Evolutionary conservation across 1,140 invertebrate species (phyloP).

Genomic region (Agrypnia vestita): DNA sequence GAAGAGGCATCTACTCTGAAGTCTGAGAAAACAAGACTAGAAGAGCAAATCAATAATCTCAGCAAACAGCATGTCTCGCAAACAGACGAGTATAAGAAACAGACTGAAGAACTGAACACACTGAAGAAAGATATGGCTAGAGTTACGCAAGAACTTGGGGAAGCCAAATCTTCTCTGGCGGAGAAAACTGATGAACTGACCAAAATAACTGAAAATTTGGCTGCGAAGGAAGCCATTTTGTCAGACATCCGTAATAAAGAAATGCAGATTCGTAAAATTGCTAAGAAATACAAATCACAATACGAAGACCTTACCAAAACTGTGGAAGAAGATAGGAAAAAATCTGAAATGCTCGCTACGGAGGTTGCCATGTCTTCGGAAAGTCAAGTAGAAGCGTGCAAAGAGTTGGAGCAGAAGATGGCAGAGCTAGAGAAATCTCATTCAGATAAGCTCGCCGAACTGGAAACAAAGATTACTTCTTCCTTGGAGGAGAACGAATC

Average conservation of each 20-base stretch:
- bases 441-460: slow-evolving; percentile 75
- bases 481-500: slow-evolving; percentile 78
- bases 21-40: slow-evolving; percentile 81
- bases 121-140: slow-evolving; percentile 70
- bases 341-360: slow-evolving; percentile 67
- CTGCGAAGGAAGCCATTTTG: slow-evolving; percentile 79
- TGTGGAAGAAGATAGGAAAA: slow-evolving; percentile 77
- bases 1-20: slow-evolving; percentile 79
- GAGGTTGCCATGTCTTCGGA: slow-evolving; percentile 70
- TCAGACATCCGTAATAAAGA: slow-evolving; percentile 85
- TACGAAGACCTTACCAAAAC: slow-evolving; percentile 82
- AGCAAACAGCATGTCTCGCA: slow-evolving; percentile 73
- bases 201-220: slow-evolving; percentile 80
- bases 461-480: slow-evolving; percentile 75
- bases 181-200: slow-evolving; percentile 77
- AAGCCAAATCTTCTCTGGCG: slow-evolving; percentile 71
- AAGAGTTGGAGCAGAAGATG: slow-evolving; percentile 66
- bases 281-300: slow-evolving; percentile 92
- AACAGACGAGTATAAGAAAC: slow-evolving; percentile 73
- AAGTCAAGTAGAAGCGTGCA: slow-evolving; percentile 61
- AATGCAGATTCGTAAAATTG: slow-evolving; percentile 90
- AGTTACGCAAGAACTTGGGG: slow-evolving; percentile 74
- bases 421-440: slow-evolving; percentile 68
- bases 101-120: slow-evolving; percentile 72
- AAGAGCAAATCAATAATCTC: slow-evolving; percentile 80